Conservation (phyloP, 2,797 vertebrate genomes). For the Melanotaenia maccullochi region DNA sequence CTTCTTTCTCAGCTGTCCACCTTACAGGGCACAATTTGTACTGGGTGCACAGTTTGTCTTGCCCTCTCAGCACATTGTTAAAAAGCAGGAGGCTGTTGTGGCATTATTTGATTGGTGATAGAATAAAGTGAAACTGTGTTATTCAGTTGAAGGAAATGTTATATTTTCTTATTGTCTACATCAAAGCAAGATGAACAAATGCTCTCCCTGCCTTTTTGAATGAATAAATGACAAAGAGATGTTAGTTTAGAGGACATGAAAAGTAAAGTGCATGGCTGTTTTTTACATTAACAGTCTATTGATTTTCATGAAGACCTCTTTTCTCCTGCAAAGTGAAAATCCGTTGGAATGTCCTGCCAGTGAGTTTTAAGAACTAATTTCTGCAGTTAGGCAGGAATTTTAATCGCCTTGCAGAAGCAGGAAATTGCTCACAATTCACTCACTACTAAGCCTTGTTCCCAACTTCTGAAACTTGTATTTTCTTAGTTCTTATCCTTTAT, state of each 20-base stretch:
- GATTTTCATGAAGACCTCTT: constrained; percentile 49
- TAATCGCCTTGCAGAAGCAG: constrained; percentile 56
- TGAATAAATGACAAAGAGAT: constrained; percentile 19
- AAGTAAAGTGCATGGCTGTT: constrained; percentile 8
- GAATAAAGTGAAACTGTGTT: not conserved
- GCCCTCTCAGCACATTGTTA: constrained; percentile 51
- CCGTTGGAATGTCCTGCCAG: constrained; percentile 39
- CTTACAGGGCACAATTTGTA: constrained; percentile 51
- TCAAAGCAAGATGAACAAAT: not conserved
- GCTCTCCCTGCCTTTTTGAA: constrained; percentile 9
- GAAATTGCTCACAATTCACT: constrained; percentile 48
- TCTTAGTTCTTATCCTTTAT: not conserved
- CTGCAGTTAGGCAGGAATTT: constrained; percentile 58
- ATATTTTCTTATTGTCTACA: not conserved
- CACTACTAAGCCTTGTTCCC: constrained; percentile 28
- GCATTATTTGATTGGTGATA: constrained; percentile 29
- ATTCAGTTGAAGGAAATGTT: not conserved
- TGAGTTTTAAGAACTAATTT: constrained; percentile 53
- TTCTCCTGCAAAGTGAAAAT: constrained; percentile 24
- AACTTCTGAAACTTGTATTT: constrained; percentile 4
- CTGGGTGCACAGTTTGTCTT: constrained; percentile 40
- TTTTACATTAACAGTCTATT: constrained; percentile 59
- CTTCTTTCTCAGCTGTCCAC: constrained; percentile 22
- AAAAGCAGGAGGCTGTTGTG: constrained; percentile 25
- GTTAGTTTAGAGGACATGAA: constrained; percentile 35